Conservation (phyloP, 2,888 invertebrate species). For the Aphidoletes aphidimyza region DNA sequence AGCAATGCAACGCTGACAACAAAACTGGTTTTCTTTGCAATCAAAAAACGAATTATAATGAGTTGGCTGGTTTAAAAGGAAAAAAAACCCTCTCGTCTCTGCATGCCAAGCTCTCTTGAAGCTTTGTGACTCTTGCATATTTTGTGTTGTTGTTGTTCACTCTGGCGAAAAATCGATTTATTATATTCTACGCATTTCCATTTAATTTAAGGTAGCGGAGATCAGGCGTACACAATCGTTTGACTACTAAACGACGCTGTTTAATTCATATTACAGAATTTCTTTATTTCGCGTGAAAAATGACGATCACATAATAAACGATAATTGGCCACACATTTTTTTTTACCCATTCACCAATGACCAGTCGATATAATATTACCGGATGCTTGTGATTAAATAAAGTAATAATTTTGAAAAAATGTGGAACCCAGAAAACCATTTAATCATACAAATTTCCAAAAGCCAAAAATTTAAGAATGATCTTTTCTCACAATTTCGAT, state of each 20-base stretch:
- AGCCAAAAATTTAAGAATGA: background rate
- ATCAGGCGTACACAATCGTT: background rate
- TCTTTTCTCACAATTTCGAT: background rate
- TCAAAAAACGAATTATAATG: conserved; percentile 33
- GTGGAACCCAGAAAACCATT: background rate
- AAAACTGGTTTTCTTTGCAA: conserved; percentile 1
- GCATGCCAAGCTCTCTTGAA: background rate
- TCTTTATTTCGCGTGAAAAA: conserved; percentile 17
- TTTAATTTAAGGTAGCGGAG: conserved; percentile 15
- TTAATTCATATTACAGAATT: conserved; percentile 23
- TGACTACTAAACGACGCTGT: background rate
- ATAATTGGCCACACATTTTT: background rate
- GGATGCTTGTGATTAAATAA: no score
- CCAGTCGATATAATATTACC: background rate
- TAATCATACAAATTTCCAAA: background rate
- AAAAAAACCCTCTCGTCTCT: background rate
- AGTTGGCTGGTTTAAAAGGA: background rate
- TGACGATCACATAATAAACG: background rate
- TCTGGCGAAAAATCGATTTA: background rate
- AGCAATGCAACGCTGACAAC: background rate
- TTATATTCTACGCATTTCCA: background rate
- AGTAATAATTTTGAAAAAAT: background rate
- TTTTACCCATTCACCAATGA: no score
- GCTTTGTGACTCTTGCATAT: background rate
- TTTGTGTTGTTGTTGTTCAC: background rate